Evolutionary conservation across 2,797 vertebrate genomes (phyloP).

Genomic region (Spatula versicolor): DNA sequence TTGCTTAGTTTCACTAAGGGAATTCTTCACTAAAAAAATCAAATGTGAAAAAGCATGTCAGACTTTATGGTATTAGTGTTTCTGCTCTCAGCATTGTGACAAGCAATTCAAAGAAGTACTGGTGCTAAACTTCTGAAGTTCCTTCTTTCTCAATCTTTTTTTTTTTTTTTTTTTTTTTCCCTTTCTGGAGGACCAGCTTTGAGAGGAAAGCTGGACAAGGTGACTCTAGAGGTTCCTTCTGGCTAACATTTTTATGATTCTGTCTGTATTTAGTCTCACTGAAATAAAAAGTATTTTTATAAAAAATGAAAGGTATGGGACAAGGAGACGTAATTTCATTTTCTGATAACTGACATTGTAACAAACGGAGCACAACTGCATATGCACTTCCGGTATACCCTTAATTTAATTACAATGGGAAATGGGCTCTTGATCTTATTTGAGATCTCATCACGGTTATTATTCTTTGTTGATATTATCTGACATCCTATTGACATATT

Average conservation of each 20-base stretch:
- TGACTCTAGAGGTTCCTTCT: neutral
- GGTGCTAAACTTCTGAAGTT: neutral
- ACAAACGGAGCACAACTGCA: neutral
- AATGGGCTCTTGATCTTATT: neutral
- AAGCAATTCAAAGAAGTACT: neutral
- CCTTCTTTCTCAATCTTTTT: too few relatives aligned
- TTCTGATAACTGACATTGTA: neutral
- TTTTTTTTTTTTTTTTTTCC: neutral
- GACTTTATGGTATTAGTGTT: neutral
- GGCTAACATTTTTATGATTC: neutral
- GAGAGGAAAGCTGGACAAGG: neutral
- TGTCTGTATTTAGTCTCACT: neutral
- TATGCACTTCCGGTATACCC: neutral
- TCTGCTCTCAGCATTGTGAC: neutral
- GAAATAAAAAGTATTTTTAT: neutral
- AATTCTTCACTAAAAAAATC: neutral
- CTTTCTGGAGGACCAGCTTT: neutral
- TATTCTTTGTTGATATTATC: too few relatives aligned
- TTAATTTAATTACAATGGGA: neutral
- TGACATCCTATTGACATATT: neutral
- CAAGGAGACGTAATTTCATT: neutral
- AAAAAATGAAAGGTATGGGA: neutral
- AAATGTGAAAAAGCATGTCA: neutral
- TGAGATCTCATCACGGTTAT: neutral
- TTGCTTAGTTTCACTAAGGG: neutral